Conservation (phyloP, 2,888 invertebrate species). For the Plagodis dolabraria region DNA sequence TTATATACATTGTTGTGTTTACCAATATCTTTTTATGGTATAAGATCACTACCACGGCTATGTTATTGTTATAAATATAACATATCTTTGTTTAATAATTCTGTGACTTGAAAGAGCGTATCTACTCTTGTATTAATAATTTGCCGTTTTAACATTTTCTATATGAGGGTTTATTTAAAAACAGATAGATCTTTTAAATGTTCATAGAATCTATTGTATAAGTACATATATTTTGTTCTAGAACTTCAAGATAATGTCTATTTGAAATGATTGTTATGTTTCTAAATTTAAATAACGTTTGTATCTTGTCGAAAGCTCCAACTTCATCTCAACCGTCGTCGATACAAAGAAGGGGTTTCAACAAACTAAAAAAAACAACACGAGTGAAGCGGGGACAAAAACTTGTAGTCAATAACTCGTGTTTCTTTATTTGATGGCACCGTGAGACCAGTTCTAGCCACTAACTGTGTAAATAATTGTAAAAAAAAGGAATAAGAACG, state of each 20-base stretch:
- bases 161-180: too few species aligned
- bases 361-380: not conserved
- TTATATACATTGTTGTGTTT: not conserved
- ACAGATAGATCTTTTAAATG: too few species aligned
- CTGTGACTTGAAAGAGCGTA: too few species aligned
- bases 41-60: not conserved
- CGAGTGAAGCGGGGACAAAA: slow-evolving; percentile 6
- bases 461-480: slow-evolving; percentile 2
- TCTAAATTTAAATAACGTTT: too few species aligned
- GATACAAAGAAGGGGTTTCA: not conserved
- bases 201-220: too few species aligned
- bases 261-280: too few species aligned
- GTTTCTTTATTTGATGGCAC: slow-evolving; percentile 12
- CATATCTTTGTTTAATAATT: too few species aligned
- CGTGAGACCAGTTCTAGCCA: slow-evolving; percentile 4
- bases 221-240: too few species aligned
- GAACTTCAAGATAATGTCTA: too few species aligned
- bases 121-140: too few species aligned
- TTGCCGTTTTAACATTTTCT: too few species aligned
- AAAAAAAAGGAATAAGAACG: not conserved
- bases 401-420: slow-evolving; percentile 9
- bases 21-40: not conserved
- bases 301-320: not conserved
- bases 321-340: not conserved
- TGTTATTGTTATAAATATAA: too few species aligned